A percentile compares a stretch with the other conserved stretches of the same genome.
Conservation (phyloP, 2,888 invertebrate species). For the Biston betularia region DNA sequence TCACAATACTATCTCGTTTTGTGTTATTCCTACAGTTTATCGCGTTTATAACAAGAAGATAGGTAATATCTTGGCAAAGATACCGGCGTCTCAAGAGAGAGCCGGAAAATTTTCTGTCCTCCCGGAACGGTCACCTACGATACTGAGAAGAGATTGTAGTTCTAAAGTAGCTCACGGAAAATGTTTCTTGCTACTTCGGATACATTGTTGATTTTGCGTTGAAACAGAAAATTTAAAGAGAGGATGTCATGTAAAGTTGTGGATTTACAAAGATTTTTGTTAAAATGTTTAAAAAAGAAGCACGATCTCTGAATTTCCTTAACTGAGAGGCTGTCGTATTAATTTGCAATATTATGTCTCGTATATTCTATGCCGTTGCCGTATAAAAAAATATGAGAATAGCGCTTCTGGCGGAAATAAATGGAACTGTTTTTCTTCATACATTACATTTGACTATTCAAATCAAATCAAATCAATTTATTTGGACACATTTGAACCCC, state of each 20-base stretch:
- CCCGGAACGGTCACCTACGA: conserved; percentile 13
- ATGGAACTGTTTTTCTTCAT: too few relatives aligned
- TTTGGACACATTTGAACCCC: too few relatives aligned
- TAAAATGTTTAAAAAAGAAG: neutral
- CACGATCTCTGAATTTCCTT: too few relatives aligned
- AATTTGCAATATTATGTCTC: too few relatives aligned
- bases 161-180: conserved; percentile 6
- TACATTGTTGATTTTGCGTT: conserved; percentile 9
- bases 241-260: neutral
- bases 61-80: conserved; percentile 19
- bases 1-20: neutral
- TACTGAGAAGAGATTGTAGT: conserved; percentile 2
- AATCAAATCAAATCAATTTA: too few relatives aligned
- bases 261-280: neutral
- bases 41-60: conserved; percentile 1
- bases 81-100: conserved; percentile 21
- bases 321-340: too few relatives aligned
- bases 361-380: too few relatives aligned
- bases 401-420: too few relatives aligned
- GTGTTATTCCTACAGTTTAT: conserved; percentile 10
- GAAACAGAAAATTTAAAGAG: neutral
- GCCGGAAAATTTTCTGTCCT: conserved; percentile 5
- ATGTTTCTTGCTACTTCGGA: conserved; percentile 5
- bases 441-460: too few relatives aligned
- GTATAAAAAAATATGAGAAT: too few relatives aligned